Evolutionary conservation across 1,140 invertebrate species (phyloP), one percentile per base, ranked within the genome.

Genomic region (Heliconius eleuchia): DNA sequence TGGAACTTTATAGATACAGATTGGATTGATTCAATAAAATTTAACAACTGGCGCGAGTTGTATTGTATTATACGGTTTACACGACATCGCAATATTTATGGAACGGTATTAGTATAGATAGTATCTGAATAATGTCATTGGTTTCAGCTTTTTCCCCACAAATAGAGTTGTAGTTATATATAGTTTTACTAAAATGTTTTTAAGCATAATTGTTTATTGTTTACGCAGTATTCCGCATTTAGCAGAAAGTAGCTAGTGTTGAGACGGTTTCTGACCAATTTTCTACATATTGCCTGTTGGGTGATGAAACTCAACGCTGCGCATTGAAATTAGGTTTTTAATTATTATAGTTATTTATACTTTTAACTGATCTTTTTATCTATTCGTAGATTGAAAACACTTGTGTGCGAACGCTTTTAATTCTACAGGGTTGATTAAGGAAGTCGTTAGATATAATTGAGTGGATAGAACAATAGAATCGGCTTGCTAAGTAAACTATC

Each of bases 361-460:
- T 23, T 23, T 23, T 23, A 23, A 23, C 23, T 23, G 23, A 23
- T 23, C 23, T 23, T 23, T 23, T 23, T 23, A 23, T 23, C 23
- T 23, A 23, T 23, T 73, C 39, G 19, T 1, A 19, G 70, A 16
- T 30, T 19, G 7, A 27, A 30, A 50, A 52, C 23, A 55, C 30
- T 30, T 55, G 70, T 77, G 76, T 74, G 57, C 73, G 39, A 46
- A n/a, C 30, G 72, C 6, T 71, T 23, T 52, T 73, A 70, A 73
- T 27, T 34, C 39, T 46, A 77, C 75, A 46, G 70, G 55, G 71
- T 80, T 73, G 79, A 80, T 74, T 80, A 77, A 80, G 79, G 79
- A 80, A 80, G 79, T 80, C 79, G 76, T 80, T 77, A 70, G 71
- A 74, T 77, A 80, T 74, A 80, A 80, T 77, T 80, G 79, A 70